Base-by-base conservation (phyloP, 2,888 invertebrate genomes). In the Capitulum mitella region DNA sequence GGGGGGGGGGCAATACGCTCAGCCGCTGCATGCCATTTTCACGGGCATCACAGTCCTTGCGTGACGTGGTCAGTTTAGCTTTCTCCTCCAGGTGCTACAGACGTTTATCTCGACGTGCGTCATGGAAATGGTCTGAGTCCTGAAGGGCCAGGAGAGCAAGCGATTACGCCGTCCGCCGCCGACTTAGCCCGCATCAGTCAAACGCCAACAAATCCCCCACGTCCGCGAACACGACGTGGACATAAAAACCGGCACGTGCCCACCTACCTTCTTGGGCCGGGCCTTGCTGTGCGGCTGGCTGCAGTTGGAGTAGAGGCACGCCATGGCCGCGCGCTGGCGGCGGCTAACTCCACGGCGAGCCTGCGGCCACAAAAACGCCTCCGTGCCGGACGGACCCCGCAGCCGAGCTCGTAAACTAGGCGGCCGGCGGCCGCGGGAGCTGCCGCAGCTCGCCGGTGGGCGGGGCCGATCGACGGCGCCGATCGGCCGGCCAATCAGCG, bases 231-330 rank as follows among this genome's bases (percentile, higher is more conserved):
- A n/a, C 12, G 12, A 58, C 58, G n/a, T 2, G 8, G 29, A 58
- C 58, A 58, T 14, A 48, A 48, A 48, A 48, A 19, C 48, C 48
- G n/a, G n/a, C n/a, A n/a, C n/a, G n/a, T n/a, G n/a, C 58, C 10
- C 22, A 40, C 70, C 40, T 70, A 70, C 70, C 70, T 70, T 70
- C 19, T 70, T 70, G 26, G 70, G 70, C 40, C 70, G 22, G 22
- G 70, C 19, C 26, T 29, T 37, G 40, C 26, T 37, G 70, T 29
- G 40, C 40, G 34, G 70, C 26, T 70, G 70, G 10, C 40, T 10
- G 29, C 37, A 70, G 70, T 40, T 70, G 40, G 70, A 70, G 70
- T 70, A 70, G 37, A 70, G 70, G 37, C 70, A 70, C 29, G 70
- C 70, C 70, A 70, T 70, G 16, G 2, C 64, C 32, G n/a, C n/a